Percentiles rank a stretch among this genome's conserved stretches.
phyloP scores from a whole-genome alignment of 2,888 invertebrate species.

The Ashinkailepas kermadecensis region DNA sequence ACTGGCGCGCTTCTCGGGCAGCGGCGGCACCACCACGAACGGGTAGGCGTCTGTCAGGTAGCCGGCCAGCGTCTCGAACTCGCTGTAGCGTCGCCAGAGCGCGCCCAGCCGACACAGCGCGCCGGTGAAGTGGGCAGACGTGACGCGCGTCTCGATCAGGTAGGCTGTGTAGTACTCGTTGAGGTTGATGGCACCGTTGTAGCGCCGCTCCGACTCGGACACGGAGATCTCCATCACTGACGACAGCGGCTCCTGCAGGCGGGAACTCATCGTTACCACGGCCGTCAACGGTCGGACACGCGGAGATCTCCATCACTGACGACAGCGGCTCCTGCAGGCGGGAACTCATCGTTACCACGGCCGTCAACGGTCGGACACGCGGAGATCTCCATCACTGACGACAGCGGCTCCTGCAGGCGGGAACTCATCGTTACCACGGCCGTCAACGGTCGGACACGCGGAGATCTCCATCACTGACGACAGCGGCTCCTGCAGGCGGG shows the following conservation, averaged over 20 bases:
- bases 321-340: too few relatives aligned
- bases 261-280: too few relatives aligned
- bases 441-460: too few relatives aligned
- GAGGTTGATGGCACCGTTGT: conserved; percentile 63
- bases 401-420: too few relatives aligned
- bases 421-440: too few relatives aligned
- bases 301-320: too few relatives aligned
- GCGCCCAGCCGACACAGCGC: conserved; percentile 57
- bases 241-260: not conserved
- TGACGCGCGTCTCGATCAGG: conserved; percentile 62
- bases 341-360: too few relatives aligned
- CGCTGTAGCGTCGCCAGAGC: conserved; percentile 72
- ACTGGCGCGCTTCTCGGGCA: conserved; percentile 70
- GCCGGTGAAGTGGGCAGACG: conserved; percentile 54
- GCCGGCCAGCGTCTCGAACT: conserved; percentile 70
- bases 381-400: too few relatives aligned
- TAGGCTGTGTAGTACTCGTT: conserved; percentile 70
- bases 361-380: too few relatives aligned
- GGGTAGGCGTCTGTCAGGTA: conserved; percentile 70
- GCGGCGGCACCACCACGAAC: conserved; percentile 67
- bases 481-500: too few relatives aligned
- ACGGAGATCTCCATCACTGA: conserved; percentile 58
- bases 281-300: too few relatives aligned
- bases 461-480: too few relatives aligned
- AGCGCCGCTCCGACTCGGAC: conserved; percentile 66